Evolutionary conservation across 2,888 invertebrate species (phyloP), one percentile per base, ranked within the genome.

Genomic region (Allacma fusca): DNA sequence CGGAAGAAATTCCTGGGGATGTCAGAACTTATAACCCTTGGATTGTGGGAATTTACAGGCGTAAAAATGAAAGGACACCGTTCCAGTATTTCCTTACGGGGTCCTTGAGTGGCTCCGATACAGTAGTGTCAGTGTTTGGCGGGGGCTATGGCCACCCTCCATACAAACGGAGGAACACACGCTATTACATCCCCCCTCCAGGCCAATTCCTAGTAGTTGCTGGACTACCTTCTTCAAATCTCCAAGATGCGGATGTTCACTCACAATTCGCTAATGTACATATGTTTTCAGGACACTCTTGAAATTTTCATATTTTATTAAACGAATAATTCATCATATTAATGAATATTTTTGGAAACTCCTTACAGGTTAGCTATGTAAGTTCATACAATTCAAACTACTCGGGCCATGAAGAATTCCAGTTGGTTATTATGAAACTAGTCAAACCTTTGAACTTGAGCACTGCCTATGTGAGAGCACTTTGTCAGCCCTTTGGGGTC

Each of bases 181-280:
- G 75, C 23, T 79, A 80, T 65, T 75, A 73, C 21, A 77, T 78
- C 43, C 78, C 78, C 5, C 29, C 43, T 40, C 79, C 79, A 0
- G 72, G 77, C n/a, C 43, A 76, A 43, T 76, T 72, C 1, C 21
- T 81, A 12, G 65, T 82, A 23, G 81, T 72, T 16, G 78, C 78
- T 0, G 82, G 82, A 16, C 75, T 82, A 0, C 62, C 65, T 2
- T 78, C 81, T 7, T 79, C 78, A 23, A 77, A 73, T 40, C 69
- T 82, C 19, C 71, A 70, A 0, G 71, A 77, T 50, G 59, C 62
- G 0, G 82, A 82, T 72, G 26, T 69, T 23, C 71, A 75, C 59
- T 70, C 79, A 7, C 82, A 82, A 29, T 78, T 79, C 29, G 70
- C 80, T 19, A 75, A 82, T 68, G 81, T 81, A 68, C n/a, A n/a